Conservation (phyloP, 1,140 invertebrate genomes). For the Drosophila subobscura region DNA sequence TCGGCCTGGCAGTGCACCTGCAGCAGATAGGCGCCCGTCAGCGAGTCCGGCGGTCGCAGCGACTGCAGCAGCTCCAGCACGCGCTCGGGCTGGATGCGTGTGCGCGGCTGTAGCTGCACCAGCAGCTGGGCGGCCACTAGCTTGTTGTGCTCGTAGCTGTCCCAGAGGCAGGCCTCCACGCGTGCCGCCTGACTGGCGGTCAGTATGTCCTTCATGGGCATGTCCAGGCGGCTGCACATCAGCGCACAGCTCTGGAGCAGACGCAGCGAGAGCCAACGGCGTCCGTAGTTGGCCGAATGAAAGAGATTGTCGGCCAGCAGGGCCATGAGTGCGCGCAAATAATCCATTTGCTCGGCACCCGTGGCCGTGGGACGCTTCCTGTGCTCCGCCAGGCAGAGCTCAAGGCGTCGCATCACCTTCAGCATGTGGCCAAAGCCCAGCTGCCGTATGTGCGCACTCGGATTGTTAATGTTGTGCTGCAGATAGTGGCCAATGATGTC, state of each 20-base stretch:
- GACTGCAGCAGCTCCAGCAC: conserved; percentile 83
- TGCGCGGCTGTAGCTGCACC: conserved; percentile 57
- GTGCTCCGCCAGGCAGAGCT: conserved; percentile 54
- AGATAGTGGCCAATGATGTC: conserved; percentile 88
- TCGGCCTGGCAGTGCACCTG: conserved; percentile 83
- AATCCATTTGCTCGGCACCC: conserved; percentile 20
- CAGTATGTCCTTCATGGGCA: conserved; percentile 71
- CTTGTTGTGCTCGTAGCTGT: conserved; percentile 93
- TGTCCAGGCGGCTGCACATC: background rate
- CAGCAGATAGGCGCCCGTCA: conserved; percentile 90
- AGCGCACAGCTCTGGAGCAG: conserved; percentile 39
- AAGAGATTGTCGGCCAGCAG: conserved; percentile 86
- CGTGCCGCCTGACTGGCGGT: conserved; percentile 85
- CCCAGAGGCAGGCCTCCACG: conserved; percentile 87
- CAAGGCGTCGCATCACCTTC: conserved; percentile 85
- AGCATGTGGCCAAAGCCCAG: conserved; percentile 86
- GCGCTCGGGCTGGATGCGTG: background rate
- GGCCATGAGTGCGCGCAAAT: conserved; percentile 54
- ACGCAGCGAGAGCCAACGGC: conserved; percentile 87
- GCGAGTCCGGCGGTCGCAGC: conserved; percentile 90
- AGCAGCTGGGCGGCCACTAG: conserved; percentile 86
- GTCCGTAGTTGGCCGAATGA: conserved; percentile 88
- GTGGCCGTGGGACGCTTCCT: background rate
- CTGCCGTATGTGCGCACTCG: conserved; percentile 87
- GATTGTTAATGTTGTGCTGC: conserved; percentile 88